phyloP scores from a whole-genome alignment of 1,140 invertebrate species.

The Lepidostoma basale region DNA sequence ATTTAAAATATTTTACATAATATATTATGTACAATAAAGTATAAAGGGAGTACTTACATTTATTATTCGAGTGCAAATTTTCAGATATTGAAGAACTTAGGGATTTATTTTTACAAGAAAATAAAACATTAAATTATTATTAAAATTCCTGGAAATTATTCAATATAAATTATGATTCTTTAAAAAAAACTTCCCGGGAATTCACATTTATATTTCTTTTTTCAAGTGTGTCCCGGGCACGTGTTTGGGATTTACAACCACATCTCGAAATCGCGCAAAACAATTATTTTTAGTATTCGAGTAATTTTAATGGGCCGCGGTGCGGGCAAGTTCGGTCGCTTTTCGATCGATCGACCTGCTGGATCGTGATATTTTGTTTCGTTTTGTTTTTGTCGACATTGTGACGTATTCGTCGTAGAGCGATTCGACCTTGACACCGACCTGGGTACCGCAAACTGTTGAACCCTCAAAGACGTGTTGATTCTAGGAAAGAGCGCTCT shows the following conservation, averaged over 20 bases:
- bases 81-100: no score
- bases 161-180: no score
- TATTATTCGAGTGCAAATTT: no score
- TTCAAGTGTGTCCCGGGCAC: neutral
- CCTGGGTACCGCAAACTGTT: conserved; percentile 18
- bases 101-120: no score
- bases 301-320: no score
- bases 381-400: conserved; percentile 19
- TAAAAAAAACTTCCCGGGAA: neutral
- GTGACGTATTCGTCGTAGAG: neutral
- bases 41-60: no score
- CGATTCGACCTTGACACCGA: conserved; percentile 19
- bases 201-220: neutral
- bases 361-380: conserved; percentile 1
- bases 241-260: neutral
- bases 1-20: no score
- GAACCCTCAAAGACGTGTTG: conserved; percentile 9
- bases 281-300: no score
- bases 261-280: no score
- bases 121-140: no score
- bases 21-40: no score
- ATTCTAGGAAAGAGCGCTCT: neutral
- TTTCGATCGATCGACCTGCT: neutral
- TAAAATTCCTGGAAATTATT: no score
- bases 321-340: neutral